phyloP scores from a whole-genome alignment of 92 coral and sea anemone species.

The Zoanthus solanderi region DNA sequence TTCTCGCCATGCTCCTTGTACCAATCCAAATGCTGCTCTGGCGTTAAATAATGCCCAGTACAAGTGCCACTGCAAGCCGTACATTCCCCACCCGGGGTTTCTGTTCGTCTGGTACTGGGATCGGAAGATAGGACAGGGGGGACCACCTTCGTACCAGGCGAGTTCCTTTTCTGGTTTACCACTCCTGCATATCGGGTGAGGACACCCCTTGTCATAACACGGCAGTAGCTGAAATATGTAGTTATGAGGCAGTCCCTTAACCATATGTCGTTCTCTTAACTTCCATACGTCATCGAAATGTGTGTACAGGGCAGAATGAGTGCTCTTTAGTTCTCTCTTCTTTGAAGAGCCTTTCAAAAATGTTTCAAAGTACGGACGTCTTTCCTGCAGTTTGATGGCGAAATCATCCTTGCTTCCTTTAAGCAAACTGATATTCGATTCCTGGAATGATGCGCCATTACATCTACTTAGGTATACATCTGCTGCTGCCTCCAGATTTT shows the following conservation, averaged over 20 bases:
- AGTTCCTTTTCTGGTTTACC: conserved; percentile 60
- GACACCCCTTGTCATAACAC: conserved; percentile 57
- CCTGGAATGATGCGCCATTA: conserved; percentile 61
- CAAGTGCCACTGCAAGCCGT: conserved; percentile 54
- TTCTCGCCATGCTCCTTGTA: conserved; percentile 33
- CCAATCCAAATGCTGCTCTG: conserved; percentile 46
- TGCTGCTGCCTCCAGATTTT: conserved; percentile 63
- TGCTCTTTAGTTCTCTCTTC: conserved; percentile 53
- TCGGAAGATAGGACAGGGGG: conserved; percentile 64
- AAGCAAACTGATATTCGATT: conserved; percentile 44
- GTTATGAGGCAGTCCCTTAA: conserved; percentile 63
- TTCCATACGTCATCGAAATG: conserved; percentile 60
- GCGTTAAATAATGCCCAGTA: conserved; percentile 55
- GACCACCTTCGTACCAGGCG: conserved; percentile 67
- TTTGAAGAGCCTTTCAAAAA: conserved; percentile 61
- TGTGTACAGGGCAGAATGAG: conserved; percentile 51
- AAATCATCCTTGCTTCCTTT: conserved; percentile 63
- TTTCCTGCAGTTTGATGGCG: conserved; percentile 64
- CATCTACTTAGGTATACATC: conserved; percentile 60
- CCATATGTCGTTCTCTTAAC: conserved; percentile 64
- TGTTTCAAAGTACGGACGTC: conserved; percentile 55
- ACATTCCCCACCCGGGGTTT: conserved; percentile 63
- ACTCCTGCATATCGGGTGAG: conserved; percentile 60
- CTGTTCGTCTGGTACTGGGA: conserved; percentile 62
- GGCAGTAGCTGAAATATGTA: conserved; percentile 61